phyloP scores from a whole-genome alignment of 1,140 invertebrate genomes.

The Dolichoris vasculosae region DNA sequence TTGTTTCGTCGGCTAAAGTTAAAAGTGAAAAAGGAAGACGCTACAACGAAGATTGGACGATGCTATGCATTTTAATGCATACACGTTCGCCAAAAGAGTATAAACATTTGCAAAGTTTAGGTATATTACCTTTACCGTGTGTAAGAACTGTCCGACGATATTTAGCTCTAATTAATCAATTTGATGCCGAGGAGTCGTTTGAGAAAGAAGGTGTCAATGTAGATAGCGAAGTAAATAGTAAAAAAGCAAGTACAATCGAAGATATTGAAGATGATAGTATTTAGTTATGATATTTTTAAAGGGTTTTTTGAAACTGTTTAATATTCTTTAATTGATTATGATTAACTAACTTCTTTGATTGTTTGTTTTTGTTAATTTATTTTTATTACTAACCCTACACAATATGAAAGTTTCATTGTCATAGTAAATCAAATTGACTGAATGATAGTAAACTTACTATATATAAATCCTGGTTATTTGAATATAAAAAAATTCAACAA shows the following conservation, averaged over 20 bases:
- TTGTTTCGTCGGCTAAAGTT: constrained; percentile 18
- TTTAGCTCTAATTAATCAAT: constrained; percentile 8
- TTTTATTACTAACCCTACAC: no score
- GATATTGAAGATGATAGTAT: not conserved
- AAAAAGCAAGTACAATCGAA: not conserved
- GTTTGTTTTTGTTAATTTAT: no score
- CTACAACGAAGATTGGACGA: constrained; percentile 1
- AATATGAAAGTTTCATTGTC: no score
- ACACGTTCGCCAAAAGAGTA: constrained; percentile 12
- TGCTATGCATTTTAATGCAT: constrained; percentile 20
- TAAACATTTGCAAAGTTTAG: constrained; percentile 10
- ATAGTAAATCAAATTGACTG: no score
- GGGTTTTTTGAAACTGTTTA: not conserved
- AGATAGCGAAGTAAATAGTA: not conserved
- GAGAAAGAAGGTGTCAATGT: not conserved
- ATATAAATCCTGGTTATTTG: no score
- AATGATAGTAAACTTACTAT: no score
- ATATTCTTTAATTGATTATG: not conserved
- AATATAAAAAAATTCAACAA: no score
- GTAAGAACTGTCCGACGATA: constrained; percentile 12
- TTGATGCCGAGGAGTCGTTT: not conserved
- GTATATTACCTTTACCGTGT: constrained; percentile 4
- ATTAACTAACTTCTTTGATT: not conserved
- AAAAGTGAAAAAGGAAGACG: constrained; percentile 17
- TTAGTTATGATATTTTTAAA: not conserved